Percentiles rank a stretch among this genome's conserved stretches.
These are phyloP conservation scores for Epirrhoe tristata DNA, from an alignment of 2,888 invertebrate species.

Conservation along the genomic window DNA sequence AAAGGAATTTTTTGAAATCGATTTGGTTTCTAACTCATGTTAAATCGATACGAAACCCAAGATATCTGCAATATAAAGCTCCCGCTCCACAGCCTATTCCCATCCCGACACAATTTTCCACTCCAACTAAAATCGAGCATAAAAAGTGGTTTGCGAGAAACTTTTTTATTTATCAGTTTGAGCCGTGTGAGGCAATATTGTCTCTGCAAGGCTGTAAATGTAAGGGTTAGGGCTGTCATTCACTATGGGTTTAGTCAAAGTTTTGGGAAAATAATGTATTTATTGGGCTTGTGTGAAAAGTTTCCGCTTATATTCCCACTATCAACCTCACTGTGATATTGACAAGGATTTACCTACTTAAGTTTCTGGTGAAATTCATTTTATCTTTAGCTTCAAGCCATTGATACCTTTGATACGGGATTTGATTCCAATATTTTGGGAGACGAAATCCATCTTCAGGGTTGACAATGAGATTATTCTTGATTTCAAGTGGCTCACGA, in stretches of 20 bases:
- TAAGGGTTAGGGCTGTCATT: slow-evolving; percentile 17
- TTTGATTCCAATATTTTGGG: too few species aligned
- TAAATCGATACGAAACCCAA: slow-evolving; percentile 1
- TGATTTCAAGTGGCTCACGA: too few species aligned
- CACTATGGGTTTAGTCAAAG: neutral
- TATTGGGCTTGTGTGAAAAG: neutral
- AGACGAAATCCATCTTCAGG: too few species aligned
- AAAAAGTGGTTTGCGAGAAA: slow-evolving; percentile 38
- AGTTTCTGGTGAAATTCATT: too few species aligned
- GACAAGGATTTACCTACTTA: too few species aligned
- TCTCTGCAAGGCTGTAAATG: slow-evolving; percentile 33
- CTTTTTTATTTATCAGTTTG: slow-evolving; percentile 45
- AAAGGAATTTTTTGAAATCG: too few species aligned
- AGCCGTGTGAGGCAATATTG: slow-evolving; percentile 38
- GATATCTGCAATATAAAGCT: slow-evolving; percentile 16
- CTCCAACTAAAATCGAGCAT: slow-evolving; percentile 39
- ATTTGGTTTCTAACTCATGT: too few species aligned
- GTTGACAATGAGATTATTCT: too few species aligned
- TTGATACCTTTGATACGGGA: too few species aligned
- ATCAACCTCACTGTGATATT: neutral
- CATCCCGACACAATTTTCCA: slow-evolving; percentile 45
- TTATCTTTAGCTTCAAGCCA: too few species aligned
- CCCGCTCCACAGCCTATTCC: slow-evolving; percentile 31
- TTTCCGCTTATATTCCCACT: neutral
- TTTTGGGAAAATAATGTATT: neutral